A percentile compares a stretch with the other conserved stretches of the same genome.
Evolutionary conservation across 2,113 vertebrate species (phyloP).

Genomic region (Scartelaos histophorus): DNA sequence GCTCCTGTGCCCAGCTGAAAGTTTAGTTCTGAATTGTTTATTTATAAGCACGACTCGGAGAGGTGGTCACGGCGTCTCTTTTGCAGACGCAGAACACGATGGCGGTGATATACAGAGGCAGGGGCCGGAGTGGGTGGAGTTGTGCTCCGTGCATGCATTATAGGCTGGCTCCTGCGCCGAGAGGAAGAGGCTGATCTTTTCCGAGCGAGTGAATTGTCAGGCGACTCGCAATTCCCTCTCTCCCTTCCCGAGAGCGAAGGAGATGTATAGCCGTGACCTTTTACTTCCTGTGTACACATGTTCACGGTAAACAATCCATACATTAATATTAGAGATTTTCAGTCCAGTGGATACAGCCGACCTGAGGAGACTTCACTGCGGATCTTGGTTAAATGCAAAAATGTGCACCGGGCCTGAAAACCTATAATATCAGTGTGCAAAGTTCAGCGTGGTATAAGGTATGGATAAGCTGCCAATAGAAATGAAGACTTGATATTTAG

Average conservation of each 20-base stretch:
- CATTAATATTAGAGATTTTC: constrained; percentile 9
- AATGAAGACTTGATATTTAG: neutral
- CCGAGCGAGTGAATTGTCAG: neutral
- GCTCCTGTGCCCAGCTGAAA: neutral
- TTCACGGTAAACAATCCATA: constrained; percentile 8
- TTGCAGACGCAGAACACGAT: neutral
- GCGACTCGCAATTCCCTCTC: neutral
- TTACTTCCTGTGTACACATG: constrained; percentile 5
- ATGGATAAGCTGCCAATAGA: neutral
- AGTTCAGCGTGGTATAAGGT: neutral
- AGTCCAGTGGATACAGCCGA: neutral
- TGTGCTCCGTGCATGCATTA: constrained; percentile 7
- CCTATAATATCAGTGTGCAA: neutral
- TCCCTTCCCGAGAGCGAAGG: neutral
- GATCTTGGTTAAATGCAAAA: neutral
- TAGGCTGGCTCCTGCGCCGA: neutral
- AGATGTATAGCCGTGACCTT: constrained; percentile 1
- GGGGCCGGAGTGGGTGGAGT: constrained; percentile 4
- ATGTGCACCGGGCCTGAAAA: neutral
- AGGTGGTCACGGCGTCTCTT: neutral
- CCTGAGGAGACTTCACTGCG: neutral
- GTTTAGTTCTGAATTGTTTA: constrained; percentile 1
- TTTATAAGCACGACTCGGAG: neutral
- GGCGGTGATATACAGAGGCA: neutral
- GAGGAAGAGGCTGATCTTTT: constrained; percentile 8